phyloP scores from a whole-genome alignment of 2,888 invertebrate species.

The Labia minor region DNA sequence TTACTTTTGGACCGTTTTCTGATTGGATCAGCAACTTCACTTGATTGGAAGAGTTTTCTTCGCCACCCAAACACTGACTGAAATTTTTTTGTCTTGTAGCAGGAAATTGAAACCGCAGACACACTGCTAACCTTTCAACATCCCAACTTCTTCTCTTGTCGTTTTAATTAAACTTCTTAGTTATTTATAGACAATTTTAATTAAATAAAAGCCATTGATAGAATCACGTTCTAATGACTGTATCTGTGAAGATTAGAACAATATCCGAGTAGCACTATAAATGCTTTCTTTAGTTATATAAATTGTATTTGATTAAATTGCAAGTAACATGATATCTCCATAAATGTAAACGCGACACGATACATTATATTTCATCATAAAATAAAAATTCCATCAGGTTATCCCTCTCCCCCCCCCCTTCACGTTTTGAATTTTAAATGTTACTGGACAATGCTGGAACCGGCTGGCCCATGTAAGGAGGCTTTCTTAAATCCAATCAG shows the following conservation, averaged over 20 bases:
- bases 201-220: too few relatives aligned
- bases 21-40: neutral
- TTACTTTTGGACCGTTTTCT: neutral
- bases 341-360: slow-evolving; percentile 7
- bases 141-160: neutral
- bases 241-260: too few relatives aligned
- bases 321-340: slow-evolving; percentile 5
- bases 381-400: slow-evolving; percentile 13
- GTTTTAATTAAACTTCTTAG: neutral
- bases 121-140: neutral
- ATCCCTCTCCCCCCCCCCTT: too few relatives aligned
- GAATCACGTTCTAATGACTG: too few relatives aligned
- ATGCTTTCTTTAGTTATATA: neutral
- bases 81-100: neutral
- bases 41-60: neutral
- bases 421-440: slow-evolving; percentile 2
- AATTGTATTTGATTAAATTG: neutral
- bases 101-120: neutral
- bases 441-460: slow-evolving; percentile 5
- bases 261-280: neutral
- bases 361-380: neutral
- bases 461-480: neutral
- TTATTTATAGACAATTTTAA: neutral
- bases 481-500: neutral
- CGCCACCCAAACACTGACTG: neutral